These are phyloP conservation scores for Campopleginae sp. DNA, from an alignment of 2,888 invertebrate genomes.

Conservation along the genomic window DNA sequence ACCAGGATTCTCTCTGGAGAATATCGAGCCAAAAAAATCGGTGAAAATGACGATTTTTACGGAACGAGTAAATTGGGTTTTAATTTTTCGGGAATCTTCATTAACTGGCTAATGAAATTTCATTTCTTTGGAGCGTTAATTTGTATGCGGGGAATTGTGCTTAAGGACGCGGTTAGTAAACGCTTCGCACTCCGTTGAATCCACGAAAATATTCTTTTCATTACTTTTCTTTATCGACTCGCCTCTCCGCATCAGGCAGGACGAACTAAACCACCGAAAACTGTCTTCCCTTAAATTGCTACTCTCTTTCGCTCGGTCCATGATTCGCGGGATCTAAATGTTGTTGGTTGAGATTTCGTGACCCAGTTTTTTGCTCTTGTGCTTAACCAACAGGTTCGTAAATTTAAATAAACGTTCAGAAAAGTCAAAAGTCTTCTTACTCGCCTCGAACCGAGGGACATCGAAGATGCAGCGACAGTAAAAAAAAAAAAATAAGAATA, in stretches of 20 bases:
- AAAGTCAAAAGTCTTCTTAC: constrained; percentile 3
- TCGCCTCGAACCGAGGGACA: constrained; percentile 14
- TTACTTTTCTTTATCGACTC: constrained; percentile 2
- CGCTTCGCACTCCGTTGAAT: constrained; percentile 41
- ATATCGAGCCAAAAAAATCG: background rate
- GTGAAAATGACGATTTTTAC: background rate
- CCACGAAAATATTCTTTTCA: constrained; percentile 33
- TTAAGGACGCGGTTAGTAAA: background rate
- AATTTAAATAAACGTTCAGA: background rate
- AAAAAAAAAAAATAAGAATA: background rate
- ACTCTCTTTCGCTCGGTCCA: constrained; percentile 44
- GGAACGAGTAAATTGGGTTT: background rate
- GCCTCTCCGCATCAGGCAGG: background rate
- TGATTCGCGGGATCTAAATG: constrained; percentile 61
- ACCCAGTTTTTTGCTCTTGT: constrained; percentile 68
- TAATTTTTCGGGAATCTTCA: background rate
- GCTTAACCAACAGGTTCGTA: constrained; percentile 51
- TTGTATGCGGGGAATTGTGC: background rate
- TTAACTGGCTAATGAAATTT: background rate
- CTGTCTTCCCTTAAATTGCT: background rate
- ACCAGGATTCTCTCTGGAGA: constrained; percentile 86
- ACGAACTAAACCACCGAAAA: constrained; percentile 18
- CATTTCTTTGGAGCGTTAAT: constrained; percentile 1
- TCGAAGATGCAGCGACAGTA: constrained; percentile 15
- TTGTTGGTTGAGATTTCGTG: constrained; percentile 63